Evolutionary conservation across 2,888 invertebrate species (phyloP), one percentile per base, ranked within the genome.

Genomic region (Colostygia pectinataria): DNA sequence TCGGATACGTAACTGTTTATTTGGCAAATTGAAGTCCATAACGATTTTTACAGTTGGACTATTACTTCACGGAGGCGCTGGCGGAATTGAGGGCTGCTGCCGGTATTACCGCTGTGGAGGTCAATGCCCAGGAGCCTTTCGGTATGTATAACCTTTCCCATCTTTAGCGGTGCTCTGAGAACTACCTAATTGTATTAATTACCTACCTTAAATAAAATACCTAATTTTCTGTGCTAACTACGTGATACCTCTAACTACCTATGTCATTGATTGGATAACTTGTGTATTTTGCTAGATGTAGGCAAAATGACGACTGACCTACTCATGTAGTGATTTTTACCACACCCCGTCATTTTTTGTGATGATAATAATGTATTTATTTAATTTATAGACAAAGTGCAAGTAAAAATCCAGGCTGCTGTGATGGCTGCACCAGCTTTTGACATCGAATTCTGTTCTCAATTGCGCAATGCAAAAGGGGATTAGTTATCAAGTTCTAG

Each of bases 71-170:
- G 27, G 89, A 89, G 61, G 68, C 77, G 2, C 40, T 87, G 51
- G 83, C 87, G 0, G 89, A 90, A 53, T 55, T 90, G 31, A 71
- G 85, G 5, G 88, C 89, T 0, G 77, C 84, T 0, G 88, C 88
- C 10, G 89, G 89, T 13, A 71, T 88, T 10, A 79, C 81, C 0
- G 85, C 86, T 0, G 72, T 76, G 7, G 86, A 87, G 55, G 55
- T 90, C 10, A 72, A 83, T 27, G 81, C 72, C 0, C 56, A 29
- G 2, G 66, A 71, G 10, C 38, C 80, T 1, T 63, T 77, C 10
- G 87, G 87, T 87, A n/a, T 13, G 10, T 7, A 10, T 34, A 24
- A 6, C 18, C 15, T 38, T 18, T n/a, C n/a, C n/a, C n/a, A n/a
- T n/a, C n/a, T n/a, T n/a, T n/a, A n/a, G n/a, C n/a, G n/a, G n/a